phyloP scores from a whole-genome alignment of 2,888 invertebrate species.

The Pyrocoelia pectoralis region DNA sequence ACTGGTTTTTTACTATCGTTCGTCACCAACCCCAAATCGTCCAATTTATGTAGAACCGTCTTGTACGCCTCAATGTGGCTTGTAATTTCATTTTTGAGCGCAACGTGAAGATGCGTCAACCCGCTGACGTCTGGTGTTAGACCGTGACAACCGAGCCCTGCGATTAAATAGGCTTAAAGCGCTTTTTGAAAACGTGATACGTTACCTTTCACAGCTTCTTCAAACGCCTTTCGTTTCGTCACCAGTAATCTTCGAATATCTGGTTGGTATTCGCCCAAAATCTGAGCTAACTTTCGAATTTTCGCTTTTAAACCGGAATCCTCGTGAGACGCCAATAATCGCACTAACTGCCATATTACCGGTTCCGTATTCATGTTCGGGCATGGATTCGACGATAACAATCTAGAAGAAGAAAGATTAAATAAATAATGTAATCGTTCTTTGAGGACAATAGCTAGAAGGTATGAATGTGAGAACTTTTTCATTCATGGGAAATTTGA shows the following conservation, averaged over 20 bases:
- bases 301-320: slow-evolving; percentile 70
- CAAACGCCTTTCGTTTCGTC: slow-evolving; percentile 74
- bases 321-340: slow-evolving; percentile 69
- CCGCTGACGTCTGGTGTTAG: slow-evolving; percentile 72
- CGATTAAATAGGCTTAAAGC: slow-evolving; percentile 17
- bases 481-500: slow-evolving; percentile 7
- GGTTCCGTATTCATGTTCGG: slow-evolving; percentile 78
- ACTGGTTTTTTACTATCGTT: slow-evolving; percentile 68
- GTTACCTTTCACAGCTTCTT: slow-evolving; percentile 84
- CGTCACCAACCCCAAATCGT: slow-evolving; percentile 71
- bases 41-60: slow-evolving; percentile 84
- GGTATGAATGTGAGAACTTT: slow-evolving; percentile 14
- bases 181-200: background rate
- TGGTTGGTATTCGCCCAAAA: slow-evolving; percentile 70
- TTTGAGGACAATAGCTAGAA: slow-evolving; percentile 4
- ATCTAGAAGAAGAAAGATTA: slow-evolving; percentile 50
- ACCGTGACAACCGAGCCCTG: slow-evolving; percentile 85
- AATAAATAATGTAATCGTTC: slow-evolving; percentile 4
- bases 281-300: slow-evolving; percentile 67
- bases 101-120: slow-evolving; percentile 80
- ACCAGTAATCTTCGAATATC: slow-evolving; percentile 73
- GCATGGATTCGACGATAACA: slow-evolving; percentile 64
- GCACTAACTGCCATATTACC: slow-evolving; percentile 86
- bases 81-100: slow-evolving; percentile 84
- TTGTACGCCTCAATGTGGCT: slow-evolving; percentile 87